Conservation (phyloP, 2,888 invertebrate species). For the Protodeltote pygarga region DNA sequence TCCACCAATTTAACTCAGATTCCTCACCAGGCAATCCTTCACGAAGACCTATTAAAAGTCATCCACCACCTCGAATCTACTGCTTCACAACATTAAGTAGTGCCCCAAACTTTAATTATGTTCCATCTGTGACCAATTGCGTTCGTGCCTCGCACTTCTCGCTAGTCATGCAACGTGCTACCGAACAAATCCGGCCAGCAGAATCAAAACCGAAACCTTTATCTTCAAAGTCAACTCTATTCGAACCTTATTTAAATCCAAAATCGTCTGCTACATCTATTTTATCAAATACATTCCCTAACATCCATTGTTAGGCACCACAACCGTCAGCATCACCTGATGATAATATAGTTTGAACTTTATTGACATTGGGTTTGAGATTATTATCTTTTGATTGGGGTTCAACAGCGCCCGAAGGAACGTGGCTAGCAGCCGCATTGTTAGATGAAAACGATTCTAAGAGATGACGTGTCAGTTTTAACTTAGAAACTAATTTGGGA, state of each 20-base stretch:
- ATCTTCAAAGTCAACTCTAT: slow-evolving; percentile 61
- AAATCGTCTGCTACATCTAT: slow-evolving; percentile 54
- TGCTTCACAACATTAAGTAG: slow-evolving; percentile 84
- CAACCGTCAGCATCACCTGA: slow-evolving; percentile 58
- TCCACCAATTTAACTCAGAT: slow-evolving; percentile 76
- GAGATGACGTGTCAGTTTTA: slow-evolving; percentile 82
- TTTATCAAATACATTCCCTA: slow-evolving; percentile 66
- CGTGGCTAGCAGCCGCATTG: slow-evolving; percentile 80
- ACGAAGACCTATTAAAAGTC: slow-evolving; percentile 84
- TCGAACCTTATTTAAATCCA: slow-evolving; percentile 59
- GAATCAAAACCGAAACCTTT: slow-evolving; percentile 43
- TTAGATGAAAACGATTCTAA: slow-evolving; percentile 82
- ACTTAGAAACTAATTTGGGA: slow-evolving; percentile 85
- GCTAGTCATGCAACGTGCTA: slow-evolving; percentile 86
- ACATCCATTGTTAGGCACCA: slow-evolving; percentile 64
- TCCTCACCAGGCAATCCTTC: slow-evolving; percentile 78
- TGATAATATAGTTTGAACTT: slow-evolving; percentile 73
- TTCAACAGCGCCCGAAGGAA: slow-evolving; percentile 73
- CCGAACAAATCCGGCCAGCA: slow-evolving; percentile 64
- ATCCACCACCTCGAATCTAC: slow-evolving; percentile 82
- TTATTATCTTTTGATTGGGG: slow-evolving; percentile 56
- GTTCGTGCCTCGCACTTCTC: slow-evolving; percentile 85
- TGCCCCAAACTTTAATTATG: slow-evolving; percentile 87
- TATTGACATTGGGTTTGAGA: slow-evolving; percentile 67
- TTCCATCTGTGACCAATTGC: slow-evolving; percentile 86